Percentiles rank a stretch among this genome's conserved stretches.
Conservation (phyloP, 2,797 vertebrate species). For the Cossypha dichroa region DNA sequence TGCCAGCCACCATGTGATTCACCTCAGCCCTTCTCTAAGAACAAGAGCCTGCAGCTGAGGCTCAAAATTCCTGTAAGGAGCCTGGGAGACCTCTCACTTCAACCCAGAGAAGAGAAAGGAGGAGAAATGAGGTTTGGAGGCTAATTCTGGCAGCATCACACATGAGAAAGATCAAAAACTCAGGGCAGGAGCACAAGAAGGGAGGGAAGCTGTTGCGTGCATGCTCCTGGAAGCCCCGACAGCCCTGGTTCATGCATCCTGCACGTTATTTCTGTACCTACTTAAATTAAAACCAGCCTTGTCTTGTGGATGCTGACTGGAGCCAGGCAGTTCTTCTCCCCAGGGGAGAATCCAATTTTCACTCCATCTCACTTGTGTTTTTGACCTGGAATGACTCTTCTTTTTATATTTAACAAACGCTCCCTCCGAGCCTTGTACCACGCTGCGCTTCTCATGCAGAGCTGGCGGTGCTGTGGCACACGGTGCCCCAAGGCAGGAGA, state of each 20-base stretch:
- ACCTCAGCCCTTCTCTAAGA: neutral
- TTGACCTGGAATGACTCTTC: slow-evolving; percentile 61
- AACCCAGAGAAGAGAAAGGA: neutral
- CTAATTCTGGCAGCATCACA: slow-evolving; percentile 34
- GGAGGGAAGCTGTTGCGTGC: slow-evolving; percentile 52
- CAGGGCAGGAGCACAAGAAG: slow-evolving; percentile 29
- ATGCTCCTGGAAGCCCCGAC: slow-evolving; percentile 36
- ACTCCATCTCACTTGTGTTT: slow-evolving; percentile 34
- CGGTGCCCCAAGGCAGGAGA: neutral
- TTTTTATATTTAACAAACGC: neutral
- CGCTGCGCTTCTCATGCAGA: neutral
- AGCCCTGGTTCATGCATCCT: slow-evolving; percentile 19
- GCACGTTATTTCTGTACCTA: slow-evolving; percentile 61
- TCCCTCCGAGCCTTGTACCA: neutral
- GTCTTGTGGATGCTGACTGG: slow-evolving; percentile 19
- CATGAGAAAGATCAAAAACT: neutral
- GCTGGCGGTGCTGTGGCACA: neutral
- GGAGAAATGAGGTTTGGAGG: slow-evolving; percentile 29
- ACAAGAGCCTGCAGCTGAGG: neutral
- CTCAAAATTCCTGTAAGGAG: neutral
- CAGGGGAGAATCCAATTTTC: slow-evolving; percentile 54
- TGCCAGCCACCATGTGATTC: neutral
- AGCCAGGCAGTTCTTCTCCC: slow-evolving; percentile 55
- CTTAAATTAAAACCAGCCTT: slow-evolving; percentile 58
- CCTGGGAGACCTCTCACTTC: neutral